Evolutionary conservation across 2,797 vertebrate species (phyloP), one percentile per base, ranked within the genome.

Genomic region (Sandelia bainsii): DNA sequence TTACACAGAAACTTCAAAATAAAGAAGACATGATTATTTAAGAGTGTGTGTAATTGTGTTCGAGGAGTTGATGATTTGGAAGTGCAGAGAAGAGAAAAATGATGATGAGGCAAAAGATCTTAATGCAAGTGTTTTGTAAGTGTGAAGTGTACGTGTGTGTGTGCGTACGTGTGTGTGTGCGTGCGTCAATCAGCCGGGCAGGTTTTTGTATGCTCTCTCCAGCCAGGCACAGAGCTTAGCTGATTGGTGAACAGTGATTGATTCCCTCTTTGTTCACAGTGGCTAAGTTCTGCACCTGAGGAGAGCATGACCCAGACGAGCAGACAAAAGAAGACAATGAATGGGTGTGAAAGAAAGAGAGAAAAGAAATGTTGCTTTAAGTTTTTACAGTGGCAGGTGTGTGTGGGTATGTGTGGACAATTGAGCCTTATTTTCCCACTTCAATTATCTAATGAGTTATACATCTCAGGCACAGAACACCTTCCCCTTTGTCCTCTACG

Each of bases 221-320:
- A 91, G 79, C 62, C 83, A 97, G 97, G 96, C 96, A 95, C 97
- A 99, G 98, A 98, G 98, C 98, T 99, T 99, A 99, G 97, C 98
- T 98, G 97, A 98, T 97, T 98, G 97, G 97, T 98, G 98, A 99
- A 98, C 98, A 99, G 98, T 99, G 97, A 98, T 96, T 97, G 95
- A 95, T 96, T 94, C 91, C 95, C 96, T 96, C 97, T 96, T 98
- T 99, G 98, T 99, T 99, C 98, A 99, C 98, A 99, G 98, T 99
- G 98, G 98, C 98, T 99, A 99, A 99, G 98, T 99, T 99, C 98
- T 99, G 97, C 97, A 96, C 96, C 97, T 97, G 95, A 96, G 94
- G 95, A 95, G 96, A 96, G 94, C 93, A 90, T 93, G 92, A 95
- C 92, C 85, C 82, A 78, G 85, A 89, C 73, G 79, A 83, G 72